Base-by-base conservation (phyloP, 2,888 invertebrate species). In the Pseudolycoriella hygida region DNA sequence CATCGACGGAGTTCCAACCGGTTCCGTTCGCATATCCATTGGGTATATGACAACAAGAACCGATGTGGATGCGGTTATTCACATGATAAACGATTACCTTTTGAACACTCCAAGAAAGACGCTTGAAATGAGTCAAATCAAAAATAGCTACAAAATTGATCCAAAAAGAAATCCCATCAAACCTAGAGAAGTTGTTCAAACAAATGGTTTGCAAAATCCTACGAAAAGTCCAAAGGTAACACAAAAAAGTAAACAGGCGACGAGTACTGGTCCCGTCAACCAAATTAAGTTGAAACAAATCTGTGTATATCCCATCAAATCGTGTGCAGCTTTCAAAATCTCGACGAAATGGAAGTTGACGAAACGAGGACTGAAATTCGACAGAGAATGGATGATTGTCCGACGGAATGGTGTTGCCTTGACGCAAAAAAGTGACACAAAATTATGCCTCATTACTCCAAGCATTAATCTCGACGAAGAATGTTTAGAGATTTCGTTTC, bases 381-480 rank as follows among this genome's bases (percentile, higher is more conserved):
- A 97, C 63, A 73, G 96, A 52, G 77, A 83, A 57, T 97, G 93
- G 92, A 89, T 94, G 87, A 79, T 97, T 48, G 73, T 89, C 6
- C 83, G 79, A 54, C 73, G 76, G 8, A 72, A 76, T 55, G 92
- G 92, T 14, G 75, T 83, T 48, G 82, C 85, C 48, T 64, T 96
- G 44, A 92, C 89, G 2, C 93, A 94, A 62, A 94, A 96, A 64
- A 76, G 82, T 48, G 77, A 80, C 54, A 72, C 81, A 2, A 72
- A 72, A 50, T 71, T 97, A 61, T 89, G 90, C 60, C 66, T 84
- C 50, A 73, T 96, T 44, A 69, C 65, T 52, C 92, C 94, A 1
- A 56, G 57, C 38, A 72, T 94, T 48, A 72, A 83, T 62, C 59
- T 76, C n/a, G 60, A 70, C 32, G 60, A 62, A 3, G 66, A 69